These are phyloP conservation scores for Strix uralensis DNA, from an alignment of 2,113 vertebrate species.

Conservation along the genomic window DNA sequence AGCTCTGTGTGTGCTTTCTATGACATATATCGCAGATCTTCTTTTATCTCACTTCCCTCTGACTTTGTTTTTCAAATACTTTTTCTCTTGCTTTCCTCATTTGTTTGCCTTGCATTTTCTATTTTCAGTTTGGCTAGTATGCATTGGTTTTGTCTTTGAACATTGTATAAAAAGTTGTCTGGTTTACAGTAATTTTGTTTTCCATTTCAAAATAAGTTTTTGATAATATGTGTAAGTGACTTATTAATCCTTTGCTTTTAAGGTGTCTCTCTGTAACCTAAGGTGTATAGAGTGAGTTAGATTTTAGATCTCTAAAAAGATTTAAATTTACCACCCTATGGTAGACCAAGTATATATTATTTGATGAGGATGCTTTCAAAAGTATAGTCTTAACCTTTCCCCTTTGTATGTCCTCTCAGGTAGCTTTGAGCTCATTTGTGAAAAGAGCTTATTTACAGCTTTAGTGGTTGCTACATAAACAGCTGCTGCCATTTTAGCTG, in stretches of 20 bases:
- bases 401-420: neutral
- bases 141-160: neutral
- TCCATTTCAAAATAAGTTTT: neutral
- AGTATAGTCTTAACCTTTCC: accelerated
- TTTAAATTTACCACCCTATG: neutral
- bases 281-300: neutral
- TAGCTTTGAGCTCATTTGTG: neutral
- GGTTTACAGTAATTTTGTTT: neutral
- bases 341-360: neutral
- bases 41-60: neutral
- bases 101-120: neutral
- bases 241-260: neutral
- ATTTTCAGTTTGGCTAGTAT: neutral
- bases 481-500: neutral
- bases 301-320: neutral
- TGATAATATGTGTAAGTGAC: neutral
- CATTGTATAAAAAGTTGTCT: neutral
- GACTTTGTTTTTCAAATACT: neutral
- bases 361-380: neutral
- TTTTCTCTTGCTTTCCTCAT: neutral
- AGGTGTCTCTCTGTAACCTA: neutral
- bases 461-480: neutral
- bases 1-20: neutral
- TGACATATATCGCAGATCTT: neutral
- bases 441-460: neutral